A percentile compares a stretch with the other conserved stretches of the same genome.
Evolutionary conservation across 2,888 invertebrate species (phyloP).

Genomic region (Ditula angustiorana): DNA sequence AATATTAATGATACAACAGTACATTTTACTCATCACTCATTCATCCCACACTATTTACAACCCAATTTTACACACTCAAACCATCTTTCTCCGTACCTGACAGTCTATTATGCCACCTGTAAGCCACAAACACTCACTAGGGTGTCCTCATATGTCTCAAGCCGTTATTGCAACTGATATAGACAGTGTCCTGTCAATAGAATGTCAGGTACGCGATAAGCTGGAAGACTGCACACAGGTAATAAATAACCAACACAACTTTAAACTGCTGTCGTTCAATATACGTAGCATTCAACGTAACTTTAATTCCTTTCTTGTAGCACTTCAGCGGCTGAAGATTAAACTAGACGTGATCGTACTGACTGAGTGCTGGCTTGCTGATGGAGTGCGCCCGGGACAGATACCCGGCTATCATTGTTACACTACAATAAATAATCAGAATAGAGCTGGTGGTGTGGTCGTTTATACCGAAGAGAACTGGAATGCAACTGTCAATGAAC

Average conservation of each 20-base stretch:
- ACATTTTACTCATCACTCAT: too few species aligned
- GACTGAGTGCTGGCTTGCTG: constrained; percentile 13
- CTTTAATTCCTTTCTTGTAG: constrained; percentile 16
- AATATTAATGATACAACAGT: too few species aligned
- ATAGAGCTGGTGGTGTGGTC: constrained; percentile 4
- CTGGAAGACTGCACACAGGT: constrained; percentile 5
- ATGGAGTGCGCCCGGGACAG: neutral
- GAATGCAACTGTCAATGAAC: too few species aligned
- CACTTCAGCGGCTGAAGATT: neutral
- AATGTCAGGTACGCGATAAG: constrained; percentile 7
- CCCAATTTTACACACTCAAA: too few species aligned
- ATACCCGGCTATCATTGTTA: constrained; percentile 7
- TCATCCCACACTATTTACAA: too few species aligned
- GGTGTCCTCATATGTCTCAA: too few species aligned
- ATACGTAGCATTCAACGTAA: constrained; percentile 25
- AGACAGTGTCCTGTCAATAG: constrained; percentile 3
- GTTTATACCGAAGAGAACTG: constrained; percentile 8
- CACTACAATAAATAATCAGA: constrained; percentile 1
- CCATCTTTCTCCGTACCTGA: too few species aligned
- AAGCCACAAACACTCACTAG: too few species aligned
- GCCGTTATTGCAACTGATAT: too few species aligned
- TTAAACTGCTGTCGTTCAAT: constrained; percentile 11
- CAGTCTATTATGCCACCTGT: too few species aligned
- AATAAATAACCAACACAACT: neutral
- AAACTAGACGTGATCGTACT: constrained; percentile 7